phyloP scores from a whole-genome alignment of 2,888 invertebrate species.

The Scelioninae gen. 1 region DNA sequence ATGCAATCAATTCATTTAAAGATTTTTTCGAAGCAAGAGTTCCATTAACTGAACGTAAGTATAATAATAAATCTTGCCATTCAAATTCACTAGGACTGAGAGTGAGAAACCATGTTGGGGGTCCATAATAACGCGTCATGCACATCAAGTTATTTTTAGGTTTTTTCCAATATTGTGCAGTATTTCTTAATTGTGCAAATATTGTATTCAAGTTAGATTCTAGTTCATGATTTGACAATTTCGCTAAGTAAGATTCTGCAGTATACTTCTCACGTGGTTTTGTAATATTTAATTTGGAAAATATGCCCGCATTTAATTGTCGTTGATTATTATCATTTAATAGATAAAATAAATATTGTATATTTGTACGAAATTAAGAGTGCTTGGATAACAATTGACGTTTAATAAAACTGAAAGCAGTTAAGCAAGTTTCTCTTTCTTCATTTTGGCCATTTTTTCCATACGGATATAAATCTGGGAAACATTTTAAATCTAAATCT shows the following conservation, averaged over 20 bases:
- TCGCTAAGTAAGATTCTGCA: not conserved
- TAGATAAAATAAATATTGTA: slow-evolving; percentile 74
- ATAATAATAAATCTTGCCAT: not conserved
- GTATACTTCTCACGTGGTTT: slow-evolving; percentile 7
- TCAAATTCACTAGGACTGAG: too few species aligned
- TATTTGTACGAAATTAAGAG: slow-evolving; percentile 71
- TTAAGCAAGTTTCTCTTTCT: slow-evolving; percentile 59
- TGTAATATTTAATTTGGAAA: slow-evolving; percentile 52
- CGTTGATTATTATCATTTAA: slow-evolving; percentile 72
- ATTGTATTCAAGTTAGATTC: slow-evolving; percentile 67
- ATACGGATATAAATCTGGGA: slow-evolving; percentile 67
- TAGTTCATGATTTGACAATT: slow-evolving; percentile 65
- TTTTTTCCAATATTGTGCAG: too few species aligned
- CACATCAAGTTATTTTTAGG: too few species aligned
- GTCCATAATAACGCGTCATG: too few species aligned
- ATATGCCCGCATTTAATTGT: slow-evolving; percentile 67
- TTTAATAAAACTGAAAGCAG: slow-evolving; percentile 70
- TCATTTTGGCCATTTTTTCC: slow-evolving; percentile 67
- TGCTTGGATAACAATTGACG: slow-evolving; percentile 70
- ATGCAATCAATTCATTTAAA: not conserved
- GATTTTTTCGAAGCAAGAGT: too few species aligned
- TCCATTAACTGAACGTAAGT: too few species aligned
- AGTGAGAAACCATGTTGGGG: too few species aligned
- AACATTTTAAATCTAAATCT: slow-evolving; percentile 67
- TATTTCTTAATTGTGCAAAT: slow-evolving; percentile 41